phyloP scores from a whole-genome alignment of 2,797 vertebrate species.

The Apodemus agrarius region DNA sequence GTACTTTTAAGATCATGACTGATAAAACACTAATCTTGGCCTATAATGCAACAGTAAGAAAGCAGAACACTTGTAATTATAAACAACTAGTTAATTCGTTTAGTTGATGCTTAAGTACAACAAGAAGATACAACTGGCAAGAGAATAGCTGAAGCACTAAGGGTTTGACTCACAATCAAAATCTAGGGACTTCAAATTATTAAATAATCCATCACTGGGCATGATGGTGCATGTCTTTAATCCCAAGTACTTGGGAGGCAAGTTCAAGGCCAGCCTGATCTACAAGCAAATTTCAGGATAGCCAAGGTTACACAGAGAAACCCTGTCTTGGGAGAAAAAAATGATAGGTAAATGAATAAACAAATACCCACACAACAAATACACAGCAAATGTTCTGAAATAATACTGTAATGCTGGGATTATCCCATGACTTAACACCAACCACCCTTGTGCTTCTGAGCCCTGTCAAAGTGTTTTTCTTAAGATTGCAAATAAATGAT shows the following conservation, averaged over 20 bases:
- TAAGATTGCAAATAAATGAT: conserved; percentile 15
- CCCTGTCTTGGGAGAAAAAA: not conserved
- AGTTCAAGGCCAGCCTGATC: not conserved
- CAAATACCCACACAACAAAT: not conserved
- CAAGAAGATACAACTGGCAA: not conserved
- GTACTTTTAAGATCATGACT: conserved; percentile 24
- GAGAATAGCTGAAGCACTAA: not conserved
- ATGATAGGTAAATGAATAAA: not conserved
- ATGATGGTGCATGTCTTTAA: not conserved
- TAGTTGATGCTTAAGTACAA: conserved; percentile 8
- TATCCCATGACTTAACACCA: not conserved
- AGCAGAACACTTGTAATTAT: not conserved
- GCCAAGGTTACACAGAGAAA: not conserved
- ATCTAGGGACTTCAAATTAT: not conserved
- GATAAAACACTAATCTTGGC: conserved; percentile 29
- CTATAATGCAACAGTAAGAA: not conserved
- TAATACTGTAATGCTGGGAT: not conserved
- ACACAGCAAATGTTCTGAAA: conserved; percentile 16
- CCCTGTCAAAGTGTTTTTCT: not conserved
- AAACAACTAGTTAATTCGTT: conserved; percentile 18
- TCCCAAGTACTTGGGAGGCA: not conserved
- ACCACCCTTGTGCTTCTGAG: not conserved
- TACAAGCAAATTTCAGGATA: not conserved
- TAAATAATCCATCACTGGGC: not conserved
- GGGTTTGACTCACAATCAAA: not conserved